phyloP scores from a whole-genome alignment of 2,797 vertebrate genomes.

The Macropus fuliginosus region DNA sequence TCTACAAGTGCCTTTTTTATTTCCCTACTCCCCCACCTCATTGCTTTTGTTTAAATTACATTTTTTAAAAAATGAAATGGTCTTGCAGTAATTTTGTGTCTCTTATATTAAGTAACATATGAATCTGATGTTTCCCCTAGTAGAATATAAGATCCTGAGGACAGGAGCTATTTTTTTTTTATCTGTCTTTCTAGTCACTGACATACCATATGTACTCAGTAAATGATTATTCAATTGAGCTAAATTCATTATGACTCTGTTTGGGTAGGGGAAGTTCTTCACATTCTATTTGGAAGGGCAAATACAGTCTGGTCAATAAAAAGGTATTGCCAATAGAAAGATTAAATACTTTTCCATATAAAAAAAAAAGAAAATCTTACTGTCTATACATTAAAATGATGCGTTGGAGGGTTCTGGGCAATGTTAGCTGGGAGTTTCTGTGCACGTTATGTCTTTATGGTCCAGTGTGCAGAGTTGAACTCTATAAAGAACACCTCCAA shows the following conservation, averaged over 20 bases:
- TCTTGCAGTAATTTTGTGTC: neutral
- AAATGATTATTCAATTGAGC: slow-evolving; percentile 1
- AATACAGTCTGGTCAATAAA: slow-evolving; percentile 72
- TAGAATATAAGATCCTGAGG: neutral
- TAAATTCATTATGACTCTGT: neutral
- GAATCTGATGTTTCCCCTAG: neutral
- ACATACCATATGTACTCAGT: neutral
- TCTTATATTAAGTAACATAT: neutral
- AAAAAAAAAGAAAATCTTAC: slow-evolving; percentile 82
- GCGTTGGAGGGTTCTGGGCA: slow-evolving; percentile 84
- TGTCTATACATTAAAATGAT: slow-evolving; percentile 86
- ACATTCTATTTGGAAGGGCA: slow-evolving; percentile 21
- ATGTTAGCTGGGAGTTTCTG: slow-evolving; percentile 86
- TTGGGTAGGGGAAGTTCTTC: neutral
- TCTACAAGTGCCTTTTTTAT: neutral
- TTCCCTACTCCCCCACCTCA: neutral
- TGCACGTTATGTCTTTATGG: slow-evolving; percentile 84
- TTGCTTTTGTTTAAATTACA: neutral
- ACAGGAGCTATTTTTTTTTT: neutral
- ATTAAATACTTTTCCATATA: slow-evolving; percentile 87
- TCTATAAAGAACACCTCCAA: slow-evolving; percentile 86
- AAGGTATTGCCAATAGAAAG: slow-evolving; percentile 84
- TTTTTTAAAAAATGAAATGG: neutral
- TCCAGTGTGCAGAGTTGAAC: slow-evolving; percentile 83
- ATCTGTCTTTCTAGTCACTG: neutral